Conservation (phyloP, 2,888 invertebrate genomes). For the Gasteruption jaculator region DNA sequence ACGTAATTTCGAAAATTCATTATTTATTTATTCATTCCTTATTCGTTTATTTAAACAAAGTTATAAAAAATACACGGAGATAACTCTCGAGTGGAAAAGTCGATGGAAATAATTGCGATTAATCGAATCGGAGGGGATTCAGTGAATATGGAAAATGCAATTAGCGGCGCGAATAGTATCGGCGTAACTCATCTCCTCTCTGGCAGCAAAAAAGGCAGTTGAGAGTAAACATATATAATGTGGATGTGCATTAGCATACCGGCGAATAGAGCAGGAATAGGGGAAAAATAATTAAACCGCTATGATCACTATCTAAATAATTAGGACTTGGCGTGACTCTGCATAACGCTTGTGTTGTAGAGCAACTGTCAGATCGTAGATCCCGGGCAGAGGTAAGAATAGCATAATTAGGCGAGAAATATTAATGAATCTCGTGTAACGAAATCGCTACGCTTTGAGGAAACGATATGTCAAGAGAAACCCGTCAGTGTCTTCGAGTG, state of each 20-base stretch:
- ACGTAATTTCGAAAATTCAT: too few species aligned
- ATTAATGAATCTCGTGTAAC: constrained; percentile 34
- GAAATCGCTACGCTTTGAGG: constrained; percentile 31
- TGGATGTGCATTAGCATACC: constrained; percentile 22
- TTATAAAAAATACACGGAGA: too few species aligned
- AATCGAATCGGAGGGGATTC: too few species aligned
- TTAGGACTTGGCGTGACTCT: constrained; percentile 44
- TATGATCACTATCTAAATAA: constrained; percentile 39
- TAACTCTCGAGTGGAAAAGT: too few species aligned
- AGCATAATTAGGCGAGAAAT: constrained; percentile 40
- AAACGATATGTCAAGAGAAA: constrained; percentile 35
- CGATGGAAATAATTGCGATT: too few species aligned
- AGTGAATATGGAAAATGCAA: constrained; percentile 6
- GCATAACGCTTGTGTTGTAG: constrained; percentile 29
- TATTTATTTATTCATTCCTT: too few species aligned
- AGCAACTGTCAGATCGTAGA: constrained; percentile 39
- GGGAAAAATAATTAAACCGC: constrained; percentile 37
- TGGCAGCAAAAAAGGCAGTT: constrained; percentile 15
- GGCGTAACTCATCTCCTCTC: constrained; percentile 24
- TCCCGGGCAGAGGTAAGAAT: constrained; percentile 31
- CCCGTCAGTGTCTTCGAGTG: too few species aligned
- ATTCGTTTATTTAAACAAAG: too few species aligned
- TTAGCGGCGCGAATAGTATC: constrained; percentile 23
- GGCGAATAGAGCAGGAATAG: constrained; percentile 26
- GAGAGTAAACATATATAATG: constrained; percentile 7